Base-by-base conservation (phyloP, 2,113 vertebrate genomes). In the Cephalopterus ornatus region DNA sequence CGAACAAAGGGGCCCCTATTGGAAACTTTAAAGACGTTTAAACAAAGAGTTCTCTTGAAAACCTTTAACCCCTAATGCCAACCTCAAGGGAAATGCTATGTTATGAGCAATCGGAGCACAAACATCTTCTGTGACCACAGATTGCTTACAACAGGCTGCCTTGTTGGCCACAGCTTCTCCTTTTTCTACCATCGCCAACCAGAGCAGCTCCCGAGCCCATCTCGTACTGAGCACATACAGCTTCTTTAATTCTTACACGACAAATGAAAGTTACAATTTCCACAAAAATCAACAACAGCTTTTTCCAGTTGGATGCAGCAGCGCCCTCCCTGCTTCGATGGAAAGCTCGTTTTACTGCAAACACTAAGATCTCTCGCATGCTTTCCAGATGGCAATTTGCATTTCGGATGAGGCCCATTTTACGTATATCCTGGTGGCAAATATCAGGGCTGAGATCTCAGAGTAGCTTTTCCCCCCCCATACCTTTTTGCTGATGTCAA, bases 21-120 rank as follows among this genome's bases (percentile, higher is more conserved):
- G 92, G 91, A 96, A 96, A 95, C 78, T 76, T 91, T 90, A 88
- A 94, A 93, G 97, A 84, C 68, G 58, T 91, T 94, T 93, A 93
- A 94, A 96, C 93, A 96, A 96, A 97, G 83, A 55, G 52, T 93
- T 87, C 93, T 94, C 92, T 94, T 96, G 75, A 95, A 95, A 97
- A 94, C 94, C 85, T 94, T 95, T 92, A 96, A 96, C 93, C 95
- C 96, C 91, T 92, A 39, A 80, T 77, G 87, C 93, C 96, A 96
- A 70, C 82, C 95, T 95, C 96, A 52, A 88, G 91, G 93, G 92
- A 97, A 95, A 95, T 1, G 35, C 91, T 94, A 18, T 12, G 49
- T 76, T 97, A 88, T 27, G 66, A 93, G 86, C 81, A 85, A 84
- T 49, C 5, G 1, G 77, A 96, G 92, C 83, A 93, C 89, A 89